A percentile compares a stretch with the other conserved stretches of the same genome.
phyloP scores from a whole-genome alignment of 2,797 vertebrate genomes.

The Pseudomugil gertrudae region DNA sequence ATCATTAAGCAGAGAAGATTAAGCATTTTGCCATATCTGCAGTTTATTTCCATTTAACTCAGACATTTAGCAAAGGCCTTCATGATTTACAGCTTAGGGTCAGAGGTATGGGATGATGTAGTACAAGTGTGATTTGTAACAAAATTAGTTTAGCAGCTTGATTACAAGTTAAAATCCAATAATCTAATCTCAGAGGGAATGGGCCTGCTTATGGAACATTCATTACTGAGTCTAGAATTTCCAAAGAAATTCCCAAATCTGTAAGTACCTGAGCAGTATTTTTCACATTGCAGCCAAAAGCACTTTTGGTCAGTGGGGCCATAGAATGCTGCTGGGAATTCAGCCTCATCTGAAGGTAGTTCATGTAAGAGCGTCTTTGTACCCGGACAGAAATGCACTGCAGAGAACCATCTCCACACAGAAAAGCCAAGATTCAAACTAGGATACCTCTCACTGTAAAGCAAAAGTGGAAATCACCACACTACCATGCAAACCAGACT shows the following conservation, averaged over 20 bases:
- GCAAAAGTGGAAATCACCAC: too few species aligned
- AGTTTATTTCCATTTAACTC: conserved; percentile 14
- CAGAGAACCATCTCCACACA: too few species aligned
- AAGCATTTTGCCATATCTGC: not conserved
- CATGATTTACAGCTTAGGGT: not conserved
- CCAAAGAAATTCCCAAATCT: not conserved
- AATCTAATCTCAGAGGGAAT: not conserved
- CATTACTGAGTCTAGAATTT: not conserved
- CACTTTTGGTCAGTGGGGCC: too few species aligned
- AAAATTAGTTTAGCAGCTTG: not conserved
- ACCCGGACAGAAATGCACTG: too few species aligned
- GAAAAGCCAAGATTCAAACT: too few species aligned
- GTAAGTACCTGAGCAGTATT: not conserved
- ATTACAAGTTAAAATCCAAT: conserved; percentile 22
- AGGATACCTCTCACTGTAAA: too few species aligned
- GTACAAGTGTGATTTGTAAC: not conserved
- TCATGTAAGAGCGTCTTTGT: too few species aligned
- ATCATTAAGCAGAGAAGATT: not conserved
- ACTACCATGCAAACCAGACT: too few species aligned
- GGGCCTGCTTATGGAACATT: not conserved
- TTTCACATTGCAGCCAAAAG: not conserved
- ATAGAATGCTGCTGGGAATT: not conserved
- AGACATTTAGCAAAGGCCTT: conserved; percentile 5
- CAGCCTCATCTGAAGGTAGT: not conserved
- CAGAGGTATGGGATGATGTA: not conserved